Conservation (phyloP, 2,113 vertebrate species). For the Bujurquina vittata region DNA sequence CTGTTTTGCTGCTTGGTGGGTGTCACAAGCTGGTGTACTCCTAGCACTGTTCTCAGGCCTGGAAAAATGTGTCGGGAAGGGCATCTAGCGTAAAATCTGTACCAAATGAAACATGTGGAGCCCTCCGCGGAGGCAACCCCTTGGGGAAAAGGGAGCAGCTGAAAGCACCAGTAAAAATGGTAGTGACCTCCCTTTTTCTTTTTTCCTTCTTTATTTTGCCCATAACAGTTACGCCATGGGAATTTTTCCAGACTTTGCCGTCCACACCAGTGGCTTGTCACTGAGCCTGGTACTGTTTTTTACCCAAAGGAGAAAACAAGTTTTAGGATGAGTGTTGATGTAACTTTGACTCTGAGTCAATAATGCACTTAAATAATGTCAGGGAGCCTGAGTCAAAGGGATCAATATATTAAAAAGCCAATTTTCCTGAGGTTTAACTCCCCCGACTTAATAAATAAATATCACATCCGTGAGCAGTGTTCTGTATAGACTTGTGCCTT, state of each 20-base stretch:
- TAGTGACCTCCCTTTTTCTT: not conserved
- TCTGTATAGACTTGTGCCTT: not conserved
- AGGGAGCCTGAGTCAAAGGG: not conserved
- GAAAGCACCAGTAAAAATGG: not conserved
- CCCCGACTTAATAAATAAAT: too few relatives aligned
- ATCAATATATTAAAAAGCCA: slow-evolving; percentile 43
- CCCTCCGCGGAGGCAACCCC: not conserved
- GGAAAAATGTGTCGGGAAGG: not conserved
- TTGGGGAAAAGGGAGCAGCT: not conserved
- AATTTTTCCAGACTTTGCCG: not conserved
- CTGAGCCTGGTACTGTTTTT: not conserved
- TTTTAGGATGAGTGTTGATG: not conserved
- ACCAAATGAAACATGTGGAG: not conserved
- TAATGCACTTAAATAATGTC: slow-evolving; percentile 29
- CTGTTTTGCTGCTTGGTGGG: not conserved
- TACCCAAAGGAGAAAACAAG: not conserved
- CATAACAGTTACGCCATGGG: not conserved
- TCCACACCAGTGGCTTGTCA: not conserved
- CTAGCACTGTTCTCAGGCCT: not conserved
- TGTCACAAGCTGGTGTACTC: not conserved
- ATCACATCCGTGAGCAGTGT: too few relatives aligned
- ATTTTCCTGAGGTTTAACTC: slow-evolving; percentile 13
- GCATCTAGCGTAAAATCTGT: not conserved
- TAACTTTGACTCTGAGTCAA: slow-evolving; percentile 21
- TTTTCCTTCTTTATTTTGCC: not conserved